These are phyloP conservation scores for Lepidochitona cinerea DNA, from an alignment of 2,888 invertebrate genomes.

Conservation along the genomic window DNA sequence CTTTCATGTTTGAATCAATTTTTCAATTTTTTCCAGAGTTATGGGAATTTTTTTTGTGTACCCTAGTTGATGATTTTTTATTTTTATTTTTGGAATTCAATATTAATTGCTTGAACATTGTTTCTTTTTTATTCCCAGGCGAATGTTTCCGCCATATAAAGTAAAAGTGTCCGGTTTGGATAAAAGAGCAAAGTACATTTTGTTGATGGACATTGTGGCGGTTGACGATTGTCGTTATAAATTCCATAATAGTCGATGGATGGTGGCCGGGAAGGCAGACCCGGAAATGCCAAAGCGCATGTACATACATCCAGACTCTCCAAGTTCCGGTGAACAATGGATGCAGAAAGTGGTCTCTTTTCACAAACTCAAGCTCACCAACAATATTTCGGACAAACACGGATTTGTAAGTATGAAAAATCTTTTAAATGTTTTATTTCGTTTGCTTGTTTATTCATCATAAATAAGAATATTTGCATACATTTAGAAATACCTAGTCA, in stretches of 20 bases:
- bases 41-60: too few species aligned
- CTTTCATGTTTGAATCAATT: too few species aligned
- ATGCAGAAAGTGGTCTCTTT: constrained; percentile 99
- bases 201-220: constrained; percentile 98
- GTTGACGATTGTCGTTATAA: constrained; percentile 93
- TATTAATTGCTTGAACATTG: too few species aligned
- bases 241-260: constrained; percentile 73
- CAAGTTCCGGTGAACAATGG: constrained; percentile 98
- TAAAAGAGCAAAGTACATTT: constrained; percentile 98
- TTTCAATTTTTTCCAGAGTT: too few species aligned
- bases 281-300: constrained; percentile 99
- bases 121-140: constrained; percentile 78
- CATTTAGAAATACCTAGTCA: too few species aligned
- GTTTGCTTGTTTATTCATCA: too few species aligned
- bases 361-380: constrained; percentile 98
- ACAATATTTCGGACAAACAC: constrained; percentile 99
- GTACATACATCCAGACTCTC: constrained; percentile 99
- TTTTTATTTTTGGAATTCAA: too few species aligned
- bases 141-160: constrained; percentile 99
- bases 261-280: constrained; percentile 98
- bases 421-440: too few species aligned
- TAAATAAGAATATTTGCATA: too few species aligned
- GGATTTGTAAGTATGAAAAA: constrained; percentile 92
- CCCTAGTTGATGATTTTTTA: too few species aligned
- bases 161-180: constrained; percentile 98